Conservation (phyloP, 1,140 invertebrate species). For the Drosophila neocordata region DNA sequence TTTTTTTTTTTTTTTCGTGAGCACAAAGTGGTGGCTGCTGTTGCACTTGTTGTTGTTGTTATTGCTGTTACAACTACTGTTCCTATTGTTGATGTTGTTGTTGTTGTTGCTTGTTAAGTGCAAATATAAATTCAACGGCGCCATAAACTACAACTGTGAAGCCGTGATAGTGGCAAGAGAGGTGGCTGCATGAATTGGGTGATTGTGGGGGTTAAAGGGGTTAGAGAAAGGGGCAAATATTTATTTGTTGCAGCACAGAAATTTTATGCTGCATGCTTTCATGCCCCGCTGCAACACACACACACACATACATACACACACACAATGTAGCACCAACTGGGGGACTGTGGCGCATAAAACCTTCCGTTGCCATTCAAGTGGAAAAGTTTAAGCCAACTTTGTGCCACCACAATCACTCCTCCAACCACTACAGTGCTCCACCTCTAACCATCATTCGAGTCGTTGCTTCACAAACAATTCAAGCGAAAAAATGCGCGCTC, state of each 20-base stretch:
- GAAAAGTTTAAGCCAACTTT: slow-evolving; percentile 80
- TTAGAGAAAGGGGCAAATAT: slow-evolving; percentile 54
- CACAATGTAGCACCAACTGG: slow-evolving; percentile 42
- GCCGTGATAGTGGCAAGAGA: background rate
- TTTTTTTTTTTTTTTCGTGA: slow-evolving; percentile 9
- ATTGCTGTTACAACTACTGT: slow-evolving; percentile 45
- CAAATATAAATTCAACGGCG: slow-evolving; percentile 75
- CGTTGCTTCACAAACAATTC: slow-evolving; percentile 37
- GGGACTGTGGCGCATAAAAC: slow-evolving; percentile 65
- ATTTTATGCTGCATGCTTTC: slow-evolving; percentile 76
- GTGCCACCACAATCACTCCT: slow-evolving; percentile 19
- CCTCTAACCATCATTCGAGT: background rate
- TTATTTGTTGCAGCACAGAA: slow-evolving; percentile 74
- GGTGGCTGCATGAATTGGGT: background rate
- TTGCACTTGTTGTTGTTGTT: slow-evolving; percentile 40
- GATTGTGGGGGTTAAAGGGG: background rate
- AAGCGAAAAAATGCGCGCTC: slow-evolving; percentile 61
- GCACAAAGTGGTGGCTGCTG: slow-evolving; percentile 51
- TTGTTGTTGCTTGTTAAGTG: slow-evolving; percentile 72
- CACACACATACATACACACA: too few species aligned
- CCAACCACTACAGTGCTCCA: background rate
- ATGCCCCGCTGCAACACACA: slow-evolving; percentile 61
- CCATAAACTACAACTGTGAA: slow-evolving; percentile 52
- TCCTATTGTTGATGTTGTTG: slow-evolving; percentile 46
- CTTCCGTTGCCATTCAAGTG: slow-evolving; percentile 79